Evolutionary conservation across 2,888 invertebrate genomes (phyloP).

Genomic region (Phengaris alcon): DNA sequence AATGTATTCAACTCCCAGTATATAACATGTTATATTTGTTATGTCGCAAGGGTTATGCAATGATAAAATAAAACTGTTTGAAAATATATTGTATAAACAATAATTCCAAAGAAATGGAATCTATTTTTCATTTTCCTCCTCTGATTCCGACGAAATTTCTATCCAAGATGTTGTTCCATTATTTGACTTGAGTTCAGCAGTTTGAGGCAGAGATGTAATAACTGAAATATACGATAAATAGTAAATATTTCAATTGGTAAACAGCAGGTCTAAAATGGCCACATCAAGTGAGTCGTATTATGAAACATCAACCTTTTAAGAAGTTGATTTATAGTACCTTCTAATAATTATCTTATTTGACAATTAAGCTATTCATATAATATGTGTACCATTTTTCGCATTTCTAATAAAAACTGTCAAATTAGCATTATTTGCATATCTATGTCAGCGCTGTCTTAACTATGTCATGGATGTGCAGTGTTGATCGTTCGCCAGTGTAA

Average conservation of each 20-base stretch:
- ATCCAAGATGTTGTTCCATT: conserved; percentile 64
- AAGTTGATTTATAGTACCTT: no score
- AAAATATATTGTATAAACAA: conserved; percentile 57
- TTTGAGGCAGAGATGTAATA: conserved; percentile 57
- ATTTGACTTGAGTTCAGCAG: conserved; percentile 61
- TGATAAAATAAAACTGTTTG: conserved; percentile 52
- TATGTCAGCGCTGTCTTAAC: no score
- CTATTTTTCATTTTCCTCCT: conserved; percentile 48
- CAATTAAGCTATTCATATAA: no score
- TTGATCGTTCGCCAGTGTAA: no score
- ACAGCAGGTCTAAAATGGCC: background rate
- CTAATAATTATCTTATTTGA: no score
- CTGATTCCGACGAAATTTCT: conserved; percentile 72
- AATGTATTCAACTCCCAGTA: conserved; percentile 35
- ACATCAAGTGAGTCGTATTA: no score
- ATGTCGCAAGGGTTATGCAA: conserved; percentile 57
- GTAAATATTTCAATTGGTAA: background rate
- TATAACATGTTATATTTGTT: conserved; percentile 48
- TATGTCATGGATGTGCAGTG: no score
- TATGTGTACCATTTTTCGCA: no score
- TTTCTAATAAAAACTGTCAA: no score
- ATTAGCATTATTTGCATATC: no score
- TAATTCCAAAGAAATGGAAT: conserved; percentile 52
- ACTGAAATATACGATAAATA: conserved; percentile 48
- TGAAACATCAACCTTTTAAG: no score